Evolutionary conservation across 1,140 invertebrate genomes (phyloP).

Genomic region (Drosophila serrata): DNA sequence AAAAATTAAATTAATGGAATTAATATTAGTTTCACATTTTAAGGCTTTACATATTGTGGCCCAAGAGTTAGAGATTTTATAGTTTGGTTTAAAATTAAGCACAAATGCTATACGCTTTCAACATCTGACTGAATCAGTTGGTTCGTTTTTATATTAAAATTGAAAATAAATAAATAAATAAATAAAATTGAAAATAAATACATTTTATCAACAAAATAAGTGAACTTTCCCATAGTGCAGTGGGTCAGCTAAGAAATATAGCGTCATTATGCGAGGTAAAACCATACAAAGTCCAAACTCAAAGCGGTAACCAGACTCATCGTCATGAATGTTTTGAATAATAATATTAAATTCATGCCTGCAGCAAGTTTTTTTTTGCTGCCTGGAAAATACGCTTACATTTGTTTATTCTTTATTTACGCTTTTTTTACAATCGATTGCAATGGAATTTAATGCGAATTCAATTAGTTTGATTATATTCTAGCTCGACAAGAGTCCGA

Average conservation of each 20-base stretch:
- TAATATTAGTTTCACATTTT: too few species aligned
- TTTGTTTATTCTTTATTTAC: constrained; percentile 24
- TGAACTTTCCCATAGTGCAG: constrained; percentile 3
- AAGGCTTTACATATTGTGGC: too few species aligned
- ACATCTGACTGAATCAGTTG: too few species aligned
- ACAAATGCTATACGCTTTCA: too few species aligned
- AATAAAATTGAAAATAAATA: too few species aligned
- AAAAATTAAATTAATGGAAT: too few species aligned
- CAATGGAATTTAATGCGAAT: constrained; percentile 46
- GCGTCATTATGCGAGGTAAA: neutral
- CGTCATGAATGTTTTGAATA: neutral
- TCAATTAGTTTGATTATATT: constrained; percentile 54
- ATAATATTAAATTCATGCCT: constrained; percentile 24
- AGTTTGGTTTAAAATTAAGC: too few species aligned
- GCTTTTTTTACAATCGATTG: constrained; percentile 5
- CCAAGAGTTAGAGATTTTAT: too few species aligned
- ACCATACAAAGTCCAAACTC: neutral
- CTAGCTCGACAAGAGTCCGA: neutral
- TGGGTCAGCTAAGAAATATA: neutral
- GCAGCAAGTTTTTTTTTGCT: neutral
- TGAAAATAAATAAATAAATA: too few species aligned
- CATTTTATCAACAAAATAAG: neutral
- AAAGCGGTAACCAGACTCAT: neutral
- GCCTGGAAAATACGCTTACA: neutral
- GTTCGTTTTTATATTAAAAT: too few species aligned